Evolutionary conservation across 2,888 invertebrate species (phyloP), one percentile per base, ranked within the genome.

Genomic region (Acrobasis suavella): DNA sequence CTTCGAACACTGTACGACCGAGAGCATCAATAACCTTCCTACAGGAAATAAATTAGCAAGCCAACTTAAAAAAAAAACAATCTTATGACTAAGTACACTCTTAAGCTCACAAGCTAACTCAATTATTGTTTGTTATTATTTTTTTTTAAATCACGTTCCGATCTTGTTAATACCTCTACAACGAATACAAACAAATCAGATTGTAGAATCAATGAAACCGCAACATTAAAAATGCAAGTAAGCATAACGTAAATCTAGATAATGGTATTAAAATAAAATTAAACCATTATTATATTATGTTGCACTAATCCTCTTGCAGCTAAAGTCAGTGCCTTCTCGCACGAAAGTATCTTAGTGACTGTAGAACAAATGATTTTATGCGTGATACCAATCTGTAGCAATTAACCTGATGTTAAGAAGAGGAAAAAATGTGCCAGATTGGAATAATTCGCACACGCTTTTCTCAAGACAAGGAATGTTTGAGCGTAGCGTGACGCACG

Each of bases 301-400:
- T 15, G 42, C 60, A 52, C 39, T 60, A 60, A 60, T 60, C 60
- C 60, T 39, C 60, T 50, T 50, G n/a, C 46, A 59, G 38, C 58
- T 17, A 17, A 60, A 60, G 38, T 51, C 39, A 17, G 51, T 60
- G 60, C 22, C 50, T 59, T 16, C 50, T 50, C 60, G 60, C 50
- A 54, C 49, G 54, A 66, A 63, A 50, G 46, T 56, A 56, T 60
- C 65, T 55, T 62, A n/a, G 62, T 65, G 72, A 69, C 74, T 78
- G 79, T 78, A 72, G 72, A 81, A 84, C 84, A 86, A 83, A 85
- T 83, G 78, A 80, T 81, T 81, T 78, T 76, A 76, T 73, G 78
- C 78, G 75, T 71, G 82, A 83, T 85, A 73, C 67, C 75, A 76
- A 86, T 84, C 81, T 72, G 64, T 60, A 59, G 75, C 76, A 85